These are phyloP conservation scores for Synergus gifuensis DNA, from an alignment of 2,888 invertebrate genomes.

Conservation along the genomic window DNA sequence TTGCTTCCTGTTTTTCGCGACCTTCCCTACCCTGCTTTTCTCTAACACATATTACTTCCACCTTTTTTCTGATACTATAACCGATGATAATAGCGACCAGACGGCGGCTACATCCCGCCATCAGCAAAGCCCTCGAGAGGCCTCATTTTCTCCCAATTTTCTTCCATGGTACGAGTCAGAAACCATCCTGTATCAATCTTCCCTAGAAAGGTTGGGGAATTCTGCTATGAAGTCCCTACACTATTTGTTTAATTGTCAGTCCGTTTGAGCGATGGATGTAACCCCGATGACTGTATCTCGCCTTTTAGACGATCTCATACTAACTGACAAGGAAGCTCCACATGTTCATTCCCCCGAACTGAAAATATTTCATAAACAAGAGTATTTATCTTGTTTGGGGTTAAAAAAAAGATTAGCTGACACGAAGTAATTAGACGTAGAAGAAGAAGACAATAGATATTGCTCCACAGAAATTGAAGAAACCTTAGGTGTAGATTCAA, in stretches of 20 bases:
- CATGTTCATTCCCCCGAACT: neutral
- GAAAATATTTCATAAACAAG: neutral
- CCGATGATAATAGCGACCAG: neutral
- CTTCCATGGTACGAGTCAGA: neutral
- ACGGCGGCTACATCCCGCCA: neutral
- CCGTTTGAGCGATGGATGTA: constrained; percentile 5
- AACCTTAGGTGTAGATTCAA: neutral
- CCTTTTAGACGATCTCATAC: neutral
- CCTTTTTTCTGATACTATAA: neutral
- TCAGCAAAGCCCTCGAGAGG: constrained; percentile 1
- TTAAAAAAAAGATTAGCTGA: neutral
- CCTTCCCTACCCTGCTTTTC: neutral
- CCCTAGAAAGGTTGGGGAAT: neutral
- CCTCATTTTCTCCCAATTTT: constrained; percentile 29
- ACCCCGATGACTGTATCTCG: neutral
- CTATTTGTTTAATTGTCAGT: constrained; percentile 34
- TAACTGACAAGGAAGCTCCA: neutral
- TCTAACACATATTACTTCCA: neutral
- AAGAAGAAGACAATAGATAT: neutral
- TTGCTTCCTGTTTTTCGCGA: neutral
- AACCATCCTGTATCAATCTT: constrained; percentile 23
- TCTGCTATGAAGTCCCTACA: neutral
- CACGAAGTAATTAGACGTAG: neutral
- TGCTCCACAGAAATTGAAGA: neutral
- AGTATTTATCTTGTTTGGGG: neutral